These are phyloP conservation scores for Schizothorax lantsangensis DNA, from an alignment of 2,797 vertebrate species.

Conservation along the genomic window DNA sequence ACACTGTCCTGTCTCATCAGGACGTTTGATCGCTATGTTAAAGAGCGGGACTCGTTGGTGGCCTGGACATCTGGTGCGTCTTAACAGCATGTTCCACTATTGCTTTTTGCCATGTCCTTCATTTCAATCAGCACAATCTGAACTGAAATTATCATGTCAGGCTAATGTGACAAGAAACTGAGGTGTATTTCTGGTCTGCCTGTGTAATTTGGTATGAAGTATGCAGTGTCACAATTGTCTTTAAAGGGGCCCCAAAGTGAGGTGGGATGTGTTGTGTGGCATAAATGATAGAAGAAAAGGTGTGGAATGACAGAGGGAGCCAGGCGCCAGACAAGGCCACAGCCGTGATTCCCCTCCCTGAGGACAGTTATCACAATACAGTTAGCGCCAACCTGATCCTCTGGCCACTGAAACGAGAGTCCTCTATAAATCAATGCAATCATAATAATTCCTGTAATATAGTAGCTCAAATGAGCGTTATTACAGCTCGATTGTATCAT, in stretches of 20 bases:
- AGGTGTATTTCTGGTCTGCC: slow-evolving; percentile 22
- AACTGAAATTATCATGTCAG: not conserved
- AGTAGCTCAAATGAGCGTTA: slow-evolving; percentile 17
- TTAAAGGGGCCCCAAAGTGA: not conserved
- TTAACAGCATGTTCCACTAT: slow-evolving; percentile 64
- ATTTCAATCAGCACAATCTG: slow-evolving; percentile 5
- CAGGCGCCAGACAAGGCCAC: slow-evolving; percentile 28
- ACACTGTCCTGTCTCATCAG: slow-evolving; percentile 51
- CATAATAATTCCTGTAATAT: not conserved
- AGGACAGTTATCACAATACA: slow-evolving; percentile 18
- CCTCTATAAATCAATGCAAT: slow-evolving; percentile 66
- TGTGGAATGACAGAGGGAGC: slow-evolving; percentile 33
- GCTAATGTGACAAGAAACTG: not conserved
- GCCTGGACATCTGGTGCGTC: slow-evolving; percentile 58
- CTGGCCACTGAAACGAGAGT: slow-evolving; percentile 1
- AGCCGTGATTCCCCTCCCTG: slow-evolving; percentile 28
- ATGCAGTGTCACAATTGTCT: not conserved
- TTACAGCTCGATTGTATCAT: slow-evolving; percentile 15
- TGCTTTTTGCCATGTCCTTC: slow-evolving; percentile 31
- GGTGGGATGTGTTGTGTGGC: slow-evolving; percentile 11
- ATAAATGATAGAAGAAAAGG: slow-evolving; percentile 15
- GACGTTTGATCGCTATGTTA: slow-evolving; percentile 1
- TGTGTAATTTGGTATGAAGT: not conserved
- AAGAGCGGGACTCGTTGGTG: slow-evolving; percentile 59
- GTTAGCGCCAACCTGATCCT: slow-evolving; percentile 21